These are phyloP conservation scores for Ceyx margarethae DNA, from an alignment of 2,113 vertebrate genomes.

Conservation along the genomic window DNA sequence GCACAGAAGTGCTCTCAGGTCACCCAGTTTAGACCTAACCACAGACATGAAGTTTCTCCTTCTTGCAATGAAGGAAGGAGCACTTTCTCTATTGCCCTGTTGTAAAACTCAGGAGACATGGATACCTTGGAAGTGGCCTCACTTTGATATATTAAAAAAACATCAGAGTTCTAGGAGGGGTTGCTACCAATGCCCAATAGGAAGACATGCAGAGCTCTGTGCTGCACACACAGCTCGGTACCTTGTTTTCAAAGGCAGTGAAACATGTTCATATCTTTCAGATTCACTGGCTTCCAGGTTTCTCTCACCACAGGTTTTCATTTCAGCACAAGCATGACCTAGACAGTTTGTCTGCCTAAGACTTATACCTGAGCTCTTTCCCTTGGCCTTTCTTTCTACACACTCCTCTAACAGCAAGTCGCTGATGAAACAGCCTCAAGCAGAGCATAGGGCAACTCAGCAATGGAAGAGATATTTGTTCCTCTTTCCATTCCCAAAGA, in stretches of 20 bases:
- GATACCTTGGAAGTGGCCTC: not conserved
- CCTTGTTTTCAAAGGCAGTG: not conserved
- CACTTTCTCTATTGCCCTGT: not conserved
- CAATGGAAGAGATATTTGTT: not conserved
- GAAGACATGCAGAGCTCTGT: not conserved
- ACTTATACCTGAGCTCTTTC: not conserved
- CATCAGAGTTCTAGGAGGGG: not conserved
- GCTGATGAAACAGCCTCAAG: not conserved
- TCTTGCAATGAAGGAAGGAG: not conserved
- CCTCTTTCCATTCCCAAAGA: not conserved
- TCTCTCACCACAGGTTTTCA: not conserved
- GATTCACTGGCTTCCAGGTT: not conserved
- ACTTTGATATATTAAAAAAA: not conserved
- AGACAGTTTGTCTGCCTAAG: not conserved
- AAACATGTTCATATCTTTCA: not conserved
- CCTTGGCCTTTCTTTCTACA: not conserved
- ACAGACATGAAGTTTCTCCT: not conserved
- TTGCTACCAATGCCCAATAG: not conserved
- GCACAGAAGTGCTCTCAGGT: not conserved
- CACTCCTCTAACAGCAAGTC: not conserved
- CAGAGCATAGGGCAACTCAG: not conserved
- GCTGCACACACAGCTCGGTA: not conserved
- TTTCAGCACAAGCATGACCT: not conserved
- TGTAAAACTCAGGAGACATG: not conserved
- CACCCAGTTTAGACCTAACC: not conserved